phyloP scores from a whole-genome alignment of 1,140 invertebrate species.

The Aphis gossypii region DNA sequence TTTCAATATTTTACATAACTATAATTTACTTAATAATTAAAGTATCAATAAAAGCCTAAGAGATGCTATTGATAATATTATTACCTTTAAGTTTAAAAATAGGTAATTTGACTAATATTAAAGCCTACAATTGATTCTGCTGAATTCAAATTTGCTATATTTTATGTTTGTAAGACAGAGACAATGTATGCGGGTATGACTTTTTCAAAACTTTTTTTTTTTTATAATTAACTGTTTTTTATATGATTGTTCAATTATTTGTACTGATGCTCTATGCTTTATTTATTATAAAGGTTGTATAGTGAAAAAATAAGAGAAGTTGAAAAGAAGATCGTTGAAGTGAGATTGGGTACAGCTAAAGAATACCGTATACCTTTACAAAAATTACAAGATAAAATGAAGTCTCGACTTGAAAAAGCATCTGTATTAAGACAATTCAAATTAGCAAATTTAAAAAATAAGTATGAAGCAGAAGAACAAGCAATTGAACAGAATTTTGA shows the following conservation, averaged over 20 bases:
- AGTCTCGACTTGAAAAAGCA: slow-evolving; percentile 87
- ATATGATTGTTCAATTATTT: background rate
- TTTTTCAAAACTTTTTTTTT: too few species aligned
- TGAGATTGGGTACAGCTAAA: slow-evolving; percentile 80
- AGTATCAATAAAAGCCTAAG: too few species aligned
- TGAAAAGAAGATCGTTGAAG: slow-evolving; percentile 84
- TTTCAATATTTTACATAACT: too few species aligned
- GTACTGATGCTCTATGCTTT: background rate
- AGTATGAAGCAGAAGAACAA: slow-evolving; percentile 86
- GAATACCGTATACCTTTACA: slow-evolving; percentile 88
- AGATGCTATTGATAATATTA: too few species aligned
- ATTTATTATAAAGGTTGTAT: slow-evolving; percentile 70
- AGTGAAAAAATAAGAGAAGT: slow-evolving; percentile 83
- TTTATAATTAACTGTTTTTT: background rate
- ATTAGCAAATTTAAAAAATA: slow-evolving; percentile 85
- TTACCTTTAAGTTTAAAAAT: too few species aligned
- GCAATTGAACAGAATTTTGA: slow-evolving; percentile 88
- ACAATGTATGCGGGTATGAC: too few species aligned
- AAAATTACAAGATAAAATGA: slow-evolving; percentile 85
- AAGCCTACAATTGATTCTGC: too few species aligned
- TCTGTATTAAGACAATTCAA: slow-evolving; percentile 80
- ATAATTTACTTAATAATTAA: too few species aligned
- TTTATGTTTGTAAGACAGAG: too few species aligned
- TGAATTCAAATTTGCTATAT: too few species aligned
- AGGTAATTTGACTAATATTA: too few species aligned